Conservation (phyloP, 2,113 vertebrate species). For the Cochlearius cochlearius region DNA sequence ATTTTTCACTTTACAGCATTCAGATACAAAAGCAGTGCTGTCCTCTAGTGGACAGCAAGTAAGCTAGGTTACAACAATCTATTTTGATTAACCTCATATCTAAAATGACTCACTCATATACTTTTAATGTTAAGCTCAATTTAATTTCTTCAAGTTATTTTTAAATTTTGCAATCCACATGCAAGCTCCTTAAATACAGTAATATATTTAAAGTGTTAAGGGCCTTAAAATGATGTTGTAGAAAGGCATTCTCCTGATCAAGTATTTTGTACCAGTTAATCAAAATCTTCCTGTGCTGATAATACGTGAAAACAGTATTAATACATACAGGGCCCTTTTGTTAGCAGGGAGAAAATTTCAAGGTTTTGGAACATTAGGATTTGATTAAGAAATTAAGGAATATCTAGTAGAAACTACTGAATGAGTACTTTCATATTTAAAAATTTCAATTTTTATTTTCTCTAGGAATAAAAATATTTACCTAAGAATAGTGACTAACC, state of each 20-base stretch:
- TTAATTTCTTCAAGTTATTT: not conserved
- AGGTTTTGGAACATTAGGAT: not conserved
- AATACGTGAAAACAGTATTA: not conserved
- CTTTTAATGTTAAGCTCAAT: not conserved
- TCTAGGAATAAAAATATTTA: not conserved
- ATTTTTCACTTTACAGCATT: conserved; percentile 33
- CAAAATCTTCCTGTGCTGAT: not conserved
- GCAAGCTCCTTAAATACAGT: not conserved
- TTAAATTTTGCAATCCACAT: not conserved
- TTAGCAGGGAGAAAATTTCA: not conserved
- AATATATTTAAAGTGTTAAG: not conserved
- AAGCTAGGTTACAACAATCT: not conserved
- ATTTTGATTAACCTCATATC: not conserved
- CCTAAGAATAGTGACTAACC: not conserved
- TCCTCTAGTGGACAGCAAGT: conserved; percentile 82
- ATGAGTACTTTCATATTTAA: not conserved
- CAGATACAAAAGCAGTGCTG: conserved; percentile 89
- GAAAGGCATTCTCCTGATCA: not conserved
- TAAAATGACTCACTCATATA: not conserved
- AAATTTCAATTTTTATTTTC: not conserved
- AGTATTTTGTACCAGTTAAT: not conserved
- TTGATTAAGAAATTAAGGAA: not conserved
- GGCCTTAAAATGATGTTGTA: not conserved
- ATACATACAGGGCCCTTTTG: not conserved
- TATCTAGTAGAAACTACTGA: not conserved